Conservation (phyloP, 1,140 invertebrate genomes). For the Lepidotrigona ventralis region DNA sequence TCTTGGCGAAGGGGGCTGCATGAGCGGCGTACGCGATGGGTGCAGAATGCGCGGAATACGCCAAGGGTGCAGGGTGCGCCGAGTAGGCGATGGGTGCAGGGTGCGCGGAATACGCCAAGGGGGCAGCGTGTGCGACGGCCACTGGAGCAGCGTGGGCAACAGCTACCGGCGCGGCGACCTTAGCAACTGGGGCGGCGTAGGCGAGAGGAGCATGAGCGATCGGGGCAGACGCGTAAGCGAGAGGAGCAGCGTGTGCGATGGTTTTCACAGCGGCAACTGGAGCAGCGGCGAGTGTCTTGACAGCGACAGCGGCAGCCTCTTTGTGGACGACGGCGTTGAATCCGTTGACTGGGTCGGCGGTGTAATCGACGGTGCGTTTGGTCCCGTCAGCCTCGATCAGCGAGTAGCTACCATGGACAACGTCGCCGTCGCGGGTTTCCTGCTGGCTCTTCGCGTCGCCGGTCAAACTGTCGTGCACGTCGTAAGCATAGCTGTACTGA, state of each 20-base stretch:
- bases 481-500: slow-evolving; percentile 79
- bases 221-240: slow-evolving; percentile 36
- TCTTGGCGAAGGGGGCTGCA: slow-evolving; percentile 34
- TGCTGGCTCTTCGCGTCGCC: slow-evolving; percentile 81
- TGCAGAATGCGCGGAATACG: slow-evolving; percentile 7
- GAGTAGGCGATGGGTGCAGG: slow-evolving; percentile 37
- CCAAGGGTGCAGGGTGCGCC: slow-evolving; percentile 34
- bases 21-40: slow-evolving; percentile 12
- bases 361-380: slow-evolving; percentile 82
- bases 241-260: slow-evolving; percentile 42
- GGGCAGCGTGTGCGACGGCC: slow-evolving; percentile 34
- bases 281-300: slow-evolving; percentile 59
- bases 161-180: slow-evolving; percentile 33
- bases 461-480: slow-evolving; percentile 78
- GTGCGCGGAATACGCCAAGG: slow-evolving; percentile 35
- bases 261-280: slow-evolving; percentile 62
- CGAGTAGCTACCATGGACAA: slow-evolving; percentile 80
- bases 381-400: slow-evolving; percentile 81
- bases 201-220: slow-evolving; percentile 50
- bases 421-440: slow-evolving; percentile 79
- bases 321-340: slow-evolving; percentile 85
- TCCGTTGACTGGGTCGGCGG: slow-evolving; percentile 82
- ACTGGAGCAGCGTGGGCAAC: slow-evolving; percentile 44
- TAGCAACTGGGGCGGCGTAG: slow-evolving; percentile 41
- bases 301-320: slow-evolving; percentile 75